Evolutionary conservation across 1,140 invertebrate genomes (phyloP).

Genomic region (Listronotus oregonensis): DNA sequence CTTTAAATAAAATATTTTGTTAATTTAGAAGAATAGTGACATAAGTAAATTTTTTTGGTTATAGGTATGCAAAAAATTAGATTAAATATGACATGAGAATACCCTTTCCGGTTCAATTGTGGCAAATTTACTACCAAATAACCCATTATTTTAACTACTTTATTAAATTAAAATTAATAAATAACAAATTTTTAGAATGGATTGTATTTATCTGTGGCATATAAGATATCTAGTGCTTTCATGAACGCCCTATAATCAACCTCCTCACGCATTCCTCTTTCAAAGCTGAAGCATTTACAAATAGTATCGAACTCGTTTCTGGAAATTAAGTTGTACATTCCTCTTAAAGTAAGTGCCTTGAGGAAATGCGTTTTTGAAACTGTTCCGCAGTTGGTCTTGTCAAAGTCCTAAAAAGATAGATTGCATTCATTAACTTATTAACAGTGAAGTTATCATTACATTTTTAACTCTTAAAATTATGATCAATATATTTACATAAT

Average conservation of each 20-base stretch:
- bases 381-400: conserved; percentile 66
- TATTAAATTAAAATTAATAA: background rate
- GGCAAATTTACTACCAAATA: no score
- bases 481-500: no score
- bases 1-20: no score
- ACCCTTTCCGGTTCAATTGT: no score
- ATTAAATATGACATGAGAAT: no score
- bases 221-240: conserved; percentile 61
- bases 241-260: conserved; percentile 67
- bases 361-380: conserved; percentile 64
- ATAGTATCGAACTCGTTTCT: conserved; percentile 66
- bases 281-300: conserved; percentile 69
- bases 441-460: no score
- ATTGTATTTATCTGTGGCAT: conserved; percentile 56
- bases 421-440: background rate
- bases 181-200: conserved; percentile 49
- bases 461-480: no score
- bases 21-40: no score
- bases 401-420: conserved; percentile 63
- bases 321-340: conserved; percentile 64
- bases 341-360: conserved; percentile 64
- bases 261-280: conserved; percentile 63
- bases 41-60: no score
- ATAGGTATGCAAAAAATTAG: no score
- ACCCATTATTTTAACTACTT: background rate